Conservation (phyloP, 1,140 invertebrate genomes). For the Latrodectus geometricus region DNA sequence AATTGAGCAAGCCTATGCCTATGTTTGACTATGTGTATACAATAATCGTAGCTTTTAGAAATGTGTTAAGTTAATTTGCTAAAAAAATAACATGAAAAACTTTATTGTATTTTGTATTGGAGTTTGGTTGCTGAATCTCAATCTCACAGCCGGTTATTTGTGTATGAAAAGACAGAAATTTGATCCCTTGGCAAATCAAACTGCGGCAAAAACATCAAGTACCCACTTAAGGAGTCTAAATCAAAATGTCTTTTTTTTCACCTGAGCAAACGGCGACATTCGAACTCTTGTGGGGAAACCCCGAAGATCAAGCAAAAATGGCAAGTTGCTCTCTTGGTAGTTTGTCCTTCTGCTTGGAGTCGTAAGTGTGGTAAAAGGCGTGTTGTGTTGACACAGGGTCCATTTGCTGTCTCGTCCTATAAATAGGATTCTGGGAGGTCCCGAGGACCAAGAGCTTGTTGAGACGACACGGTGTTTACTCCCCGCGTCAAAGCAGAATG, state of each 20-base stretch:
- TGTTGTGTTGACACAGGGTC: constrained; percentile 51
- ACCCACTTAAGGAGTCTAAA: constrained; percentile 5
- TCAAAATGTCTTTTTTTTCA: constrained; percentile 29
- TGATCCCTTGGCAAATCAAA: neutral
- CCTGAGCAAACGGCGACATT: constrained; percentile 48
- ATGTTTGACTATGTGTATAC: too few relatives aligned
- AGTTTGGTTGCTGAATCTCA: too few relatives aligned
- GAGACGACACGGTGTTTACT: constrained; percentile 54
- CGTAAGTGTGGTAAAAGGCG: constrained; percentile 49
- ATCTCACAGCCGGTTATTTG: neutral
- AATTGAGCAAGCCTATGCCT: too few relatives aligned
- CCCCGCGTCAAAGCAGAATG: constrained; percentile 24
- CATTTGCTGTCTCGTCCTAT: constrained; percentile 18
- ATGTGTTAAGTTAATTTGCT: too few relatives aligned
- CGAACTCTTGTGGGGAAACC: neutral
- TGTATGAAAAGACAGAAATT: neutral
- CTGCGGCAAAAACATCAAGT: neutral
- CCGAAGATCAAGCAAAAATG: neutral
- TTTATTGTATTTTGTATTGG: too few relatives aligned
- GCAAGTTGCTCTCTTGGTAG: neutral
- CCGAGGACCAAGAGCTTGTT: neutral
- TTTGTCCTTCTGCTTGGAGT: constrained; percentile 27
- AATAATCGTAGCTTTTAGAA: too few relatives aligned
- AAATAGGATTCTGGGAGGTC: constrained; percentile 57
- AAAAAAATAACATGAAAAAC: too few relatives aligned